Evolutionary conservation across 2,888 invertebrate genomes (phyloP).

Genomic region (Pachydiplax longipennis): DNA sequence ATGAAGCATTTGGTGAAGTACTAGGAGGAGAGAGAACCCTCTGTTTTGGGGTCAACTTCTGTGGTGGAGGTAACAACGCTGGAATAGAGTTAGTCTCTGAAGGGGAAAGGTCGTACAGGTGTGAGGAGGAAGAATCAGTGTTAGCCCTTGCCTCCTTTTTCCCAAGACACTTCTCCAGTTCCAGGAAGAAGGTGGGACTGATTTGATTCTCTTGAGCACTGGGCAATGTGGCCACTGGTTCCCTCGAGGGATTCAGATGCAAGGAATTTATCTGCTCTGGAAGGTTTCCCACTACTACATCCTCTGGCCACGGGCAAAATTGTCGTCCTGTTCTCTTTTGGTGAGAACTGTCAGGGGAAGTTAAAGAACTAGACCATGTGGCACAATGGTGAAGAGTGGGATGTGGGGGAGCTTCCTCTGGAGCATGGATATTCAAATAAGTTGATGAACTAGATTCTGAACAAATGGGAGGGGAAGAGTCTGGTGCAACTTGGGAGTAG

Average conservation of each 20-base stretch:
- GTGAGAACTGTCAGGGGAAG: neutral
- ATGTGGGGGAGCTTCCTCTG: neutral
- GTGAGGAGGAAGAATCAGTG: slow-evolving; percentile 53
- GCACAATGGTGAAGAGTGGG: neutral
- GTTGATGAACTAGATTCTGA: slow-evolving; percentile 51
- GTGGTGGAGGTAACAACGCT: slow-evolving; percentile 62
- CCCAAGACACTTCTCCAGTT: slow-evolving; percentile 70
- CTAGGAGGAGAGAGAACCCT: neutral
- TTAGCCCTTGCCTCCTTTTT: slow-evolving; percentile 61
- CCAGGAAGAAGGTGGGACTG: slow-evolving; percentile 66
- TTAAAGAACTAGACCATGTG: neutral
- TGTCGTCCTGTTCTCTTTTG: neutral
- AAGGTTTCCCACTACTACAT: neutral
- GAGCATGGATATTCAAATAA: slow-evolving; percentile 45
- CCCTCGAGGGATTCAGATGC: neutral
- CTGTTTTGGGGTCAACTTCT: slow-evolving; percentile 54
- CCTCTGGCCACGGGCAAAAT: neutral
- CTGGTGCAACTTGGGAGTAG: slow-evolving; percentile 60
- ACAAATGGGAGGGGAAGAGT: slow-evolving; percentile 55
- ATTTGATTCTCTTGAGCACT: slow-evolving; percentile 58
- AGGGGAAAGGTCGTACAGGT: neutral
- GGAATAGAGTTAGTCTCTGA: slow-evolving; percentile 57
- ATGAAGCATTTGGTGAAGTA: neutral
- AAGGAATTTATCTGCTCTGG: neutral
- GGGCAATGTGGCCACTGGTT: slow-evolving; percentile 34